Evolutionary conservation across 2,888 invertebrate genomes (phyloP), one percentile per base, ranked within the genome.

Genomic region (Brachyptera risi): DNA sequence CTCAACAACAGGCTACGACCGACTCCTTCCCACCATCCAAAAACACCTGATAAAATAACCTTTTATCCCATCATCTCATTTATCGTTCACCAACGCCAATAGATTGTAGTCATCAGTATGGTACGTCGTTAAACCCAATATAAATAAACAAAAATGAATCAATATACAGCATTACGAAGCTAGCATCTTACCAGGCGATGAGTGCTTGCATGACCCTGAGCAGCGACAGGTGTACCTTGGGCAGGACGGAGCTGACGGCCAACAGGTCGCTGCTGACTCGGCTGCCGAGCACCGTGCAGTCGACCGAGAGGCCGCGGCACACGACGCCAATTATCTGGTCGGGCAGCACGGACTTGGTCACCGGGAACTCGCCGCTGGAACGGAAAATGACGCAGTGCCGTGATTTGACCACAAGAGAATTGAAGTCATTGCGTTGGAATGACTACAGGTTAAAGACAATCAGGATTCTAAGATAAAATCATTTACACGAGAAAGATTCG

Each of bases 141-240:
- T n/a, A n/a, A n/a, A n/a, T n/a, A n/a, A n/a, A n/a, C n/a, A n/a
- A n/a, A n/a, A n/a, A n/a, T n/a, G n/a, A n/a, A n/a, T n/a, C n/a
- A n/a, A n/a, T n/a, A n/a, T n/a, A n/a, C n/a, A n/a, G n/a, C n/a
- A n/a, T n/a, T n/a, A n/a, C n/a, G n/a, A n/a, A n/a, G n/a, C n/a
- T n/a, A n/a, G n/a, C n/a, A n/a, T n/a, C 66, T 60, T 24, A 67
- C 67, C 67, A 67, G 15, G 23, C 44, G 15, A 65, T 54, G 19
- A 67, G 47, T 2, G 59, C 37, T 9, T 54, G 26, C 19, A 67
- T 50, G 9, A 65, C 15, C 0, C 40, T 19, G 4, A 65, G 42
- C 19, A 61, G 40, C 11, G 63, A 59, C 19, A 56, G 15, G 19
- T 64, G 65, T 9, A 67, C 40, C 13, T 59, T 40, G 17, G 64